Evolutionary conservation across 1,140 invertebrate genomes (phyloP).

Genomic region (Dicyema japonicum): DNA sequence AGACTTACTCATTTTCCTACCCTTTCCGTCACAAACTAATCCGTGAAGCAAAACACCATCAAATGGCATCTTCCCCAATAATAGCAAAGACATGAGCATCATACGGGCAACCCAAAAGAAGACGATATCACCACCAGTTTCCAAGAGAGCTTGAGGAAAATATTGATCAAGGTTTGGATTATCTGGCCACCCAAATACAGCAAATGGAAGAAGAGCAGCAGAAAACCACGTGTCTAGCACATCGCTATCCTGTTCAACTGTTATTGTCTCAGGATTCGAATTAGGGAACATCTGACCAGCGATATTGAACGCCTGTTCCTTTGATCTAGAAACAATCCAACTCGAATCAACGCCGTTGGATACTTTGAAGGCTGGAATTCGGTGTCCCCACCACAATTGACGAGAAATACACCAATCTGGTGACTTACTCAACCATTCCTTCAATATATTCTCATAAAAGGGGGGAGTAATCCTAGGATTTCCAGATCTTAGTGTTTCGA

Average conservation of each 20-base stretch:
- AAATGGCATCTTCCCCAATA: conserved; percentile 6
- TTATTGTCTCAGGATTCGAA: not conserved
- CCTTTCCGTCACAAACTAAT: conserved; percentile 14
- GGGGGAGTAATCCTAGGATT: conserved; percentile 6
- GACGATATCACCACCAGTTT: conserved; percentile 19
- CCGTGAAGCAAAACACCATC: conserved; percentile 9
- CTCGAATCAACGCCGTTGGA: not conserved
- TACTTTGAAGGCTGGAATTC: conserved; percentile 6
- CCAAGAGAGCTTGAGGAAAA: conserved; percentile 8
- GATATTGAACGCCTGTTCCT: not conserved
- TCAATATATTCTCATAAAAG: conserved; percentile 5
- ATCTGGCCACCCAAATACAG: conserved; percentile 7
- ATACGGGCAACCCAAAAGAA: conserved; percentile 22
- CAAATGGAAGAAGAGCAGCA: conserved; percentile 17
- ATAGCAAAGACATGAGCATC: conserved; percentile 13
- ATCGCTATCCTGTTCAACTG: conserved; percentile 10
- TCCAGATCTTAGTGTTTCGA: conserved; percentile 5
- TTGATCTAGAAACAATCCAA: not conserved
- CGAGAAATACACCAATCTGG: conserved; percentile 8
- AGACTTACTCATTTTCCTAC: conserved; percentile 20
- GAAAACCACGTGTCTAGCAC: conserved; percentile 22
- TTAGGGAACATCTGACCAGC: not conserved
- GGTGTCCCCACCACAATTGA: conserved; percentile 9
- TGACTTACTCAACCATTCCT: conserved; percentile 1
- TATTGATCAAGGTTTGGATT: not conserved